Base-by-base conservation (phyloP, 1,140 invertebrate genomes). In the Archivesica marissinica region DNA sequence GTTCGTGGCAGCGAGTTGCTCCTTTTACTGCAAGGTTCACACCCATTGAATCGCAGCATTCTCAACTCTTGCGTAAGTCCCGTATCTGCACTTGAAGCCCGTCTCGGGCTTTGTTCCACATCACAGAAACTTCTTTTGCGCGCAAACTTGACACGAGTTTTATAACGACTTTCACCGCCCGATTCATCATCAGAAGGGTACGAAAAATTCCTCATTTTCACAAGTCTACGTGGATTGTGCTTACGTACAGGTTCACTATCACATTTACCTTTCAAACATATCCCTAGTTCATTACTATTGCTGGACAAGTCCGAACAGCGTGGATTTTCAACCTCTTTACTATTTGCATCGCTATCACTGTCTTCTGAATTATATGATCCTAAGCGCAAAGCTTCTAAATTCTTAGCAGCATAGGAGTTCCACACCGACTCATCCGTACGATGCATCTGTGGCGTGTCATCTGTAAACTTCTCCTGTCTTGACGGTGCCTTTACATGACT, bases 381-480 rank as follows among this genome's bases (percentile, higher is more conserved):
- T 23, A 91, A 84, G 44, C 90, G 85, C 85, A 93, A 88, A 13
- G 89, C 90, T 17, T 90, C 86, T 28, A 93, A 82, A 66, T 90
- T 91, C 39, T 86, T 80, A 0, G 92, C 91, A 3, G 92, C 87
- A 76, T 90, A 92, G 0, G 91, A 92, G 35, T 90, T 91, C 88
- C 87, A 89, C 28, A 92, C 89, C 41, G 91, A 90, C 56, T 90
- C 89, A 54, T 91, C 81, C 15, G 89, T 83, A 41, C 89, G 85
- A 77, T 91, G 89, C 80, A 92, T 88, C 75, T 91, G 87, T 1
- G 92, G 92, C 20, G 92, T 93, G 39, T 89, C 87, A 56, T 92
- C 91, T 1, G 86, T 79, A 11, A 86, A 66, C 39, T 86, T 89
- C 41, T 91, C 88, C 59, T 89, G 87, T 52, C 88, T 50, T 30